These are phyloP conservation scores for Vanessa tameamea DNA, from an alignment of 1,140 invertebrate species.

Conservation along the genomic window DNA sequence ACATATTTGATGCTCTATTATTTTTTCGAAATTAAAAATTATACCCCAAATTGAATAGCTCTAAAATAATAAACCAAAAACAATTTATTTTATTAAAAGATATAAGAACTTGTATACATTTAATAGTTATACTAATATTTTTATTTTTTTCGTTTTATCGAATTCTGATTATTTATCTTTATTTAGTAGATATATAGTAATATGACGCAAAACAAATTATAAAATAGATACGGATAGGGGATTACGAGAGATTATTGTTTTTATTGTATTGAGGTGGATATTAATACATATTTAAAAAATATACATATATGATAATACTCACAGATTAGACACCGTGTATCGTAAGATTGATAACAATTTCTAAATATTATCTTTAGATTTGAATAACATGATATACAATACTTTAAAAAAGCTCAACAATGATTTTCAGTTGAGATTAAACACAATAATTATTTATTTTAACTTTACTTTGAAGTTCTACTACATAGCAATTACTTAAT, in stretches of 20 bases:
- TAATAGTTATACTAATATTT: too few species aligned
- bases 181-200: too few species aligned
- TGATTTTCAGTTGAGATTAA: background rate
- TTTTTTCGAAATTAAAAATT: too few species aligned
- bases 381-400: background rate
- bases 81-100: too few species aligned
- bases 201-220: conserved; percentile 1
- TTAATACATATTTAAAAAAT: background rate
- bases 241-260: conserved; percentile 4
- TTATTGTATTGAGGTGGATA: background rate
- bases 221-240: conserved; percentile 7
- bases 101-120: too few species aligned
- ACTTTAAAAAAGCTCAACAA: background rate
- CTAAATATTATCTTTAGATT: background rate
- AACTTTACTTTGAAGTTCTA: background rate
- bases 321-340: conserved; percentile 11
- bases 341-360: conserved; percentile 3
- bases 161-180: too few species aligned
- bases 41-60: too few species aligned
- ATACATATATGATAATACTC: conserved; percentile 11
- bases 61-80: too few species aligned
- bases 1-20: too few species aligned
- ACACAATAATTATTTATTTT: background rate
- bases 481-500: background rate
- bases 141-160: too few species aligned